Evolutionary conservation across 2,113 vertebrate species (phyloP), one percentile per base, ranked within the genome.

Genomic region (Salminus brasiliensis): DNA sequence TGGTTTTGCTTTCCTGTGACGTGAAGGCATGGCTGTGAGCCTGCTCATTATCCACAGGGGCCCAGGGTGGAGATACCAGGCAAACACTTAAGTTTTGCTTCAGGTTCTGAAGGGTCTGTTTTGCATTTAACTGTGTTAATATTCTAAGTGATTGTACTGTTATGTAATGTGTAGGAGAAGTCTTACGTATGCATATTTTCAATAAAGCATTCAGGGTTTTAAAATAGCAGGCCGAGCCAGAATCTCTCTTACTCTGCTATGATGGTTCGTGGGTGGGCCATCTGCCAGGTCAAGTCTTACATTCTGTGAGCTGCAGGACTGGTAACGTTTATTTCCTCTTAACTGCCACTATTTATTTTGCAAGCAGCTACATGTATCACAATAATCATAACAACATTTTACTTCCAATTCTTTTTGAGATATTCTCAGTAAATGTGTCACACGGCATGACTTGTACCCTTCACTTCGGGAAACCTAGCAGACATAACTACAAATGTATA

Each of bases 121-220:
- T 92, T 85, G 84, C 88, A 86, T 89, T 91, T 87, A 88, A 89
- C 87, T 86, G 88, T 93, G 86, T 91, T 89, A 86, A 78, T 90
- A 87, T 84, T 84, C 78, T 84, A 90, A 86, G 89, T 93, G 89
- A 90, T 91, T 92, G 92, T 93, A 89, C 80, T 87, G 88, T 93
- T 90, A 83, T 85, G 90, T 92, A 89, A 86, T 80, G 86, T 89
- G 90, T 93, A 90, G 88, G 87, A 88, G 85, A 90, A 84, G 84
- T 91, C 87, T 88, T 87, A 87, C 85, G 91, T 93, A 90, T 85
- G 84, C 87, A 88, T 90, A 92, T 91, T 92, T 93, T 90, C 87
- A 93, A 93, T 94, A 94, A 93, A 94, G 87, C 83, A 91, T 90
- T 92, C 88, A 92, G 91, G 85, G 84, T 87, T 88, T 89, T 89